Conservation (phyloP, 2,113 vertebrate species). For the Gambusia holbrooki region DNA sequence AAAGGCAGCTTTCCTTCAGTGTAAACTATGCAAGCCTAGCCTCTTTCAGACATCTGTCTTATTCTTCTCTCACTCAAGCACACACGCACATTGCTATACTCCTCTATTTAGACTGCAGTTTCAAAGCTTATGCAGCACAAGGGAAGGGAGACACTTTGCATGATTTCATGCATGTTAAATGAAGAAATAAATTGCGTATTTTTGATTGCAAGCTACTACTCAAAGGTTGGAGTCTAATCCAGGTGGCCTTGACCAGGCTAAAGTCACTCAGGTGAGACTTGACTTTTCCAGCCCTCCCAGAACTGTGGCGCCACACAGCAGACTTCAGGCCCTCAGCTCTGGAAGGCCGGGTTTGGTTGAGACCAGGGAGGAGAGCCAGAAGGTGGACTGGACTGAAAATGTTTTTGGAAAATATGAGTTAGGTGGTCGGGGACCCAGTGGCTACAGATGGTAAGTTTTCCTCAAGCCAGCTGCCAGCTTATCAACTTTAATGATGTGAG, state of each 20-base stretch:
- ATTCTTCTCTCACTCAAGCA: constrained; percentile 1
- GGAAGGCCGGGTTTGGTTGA: constrained; percentile 3
- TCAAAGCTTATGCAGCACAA: constrained; percentile 33
- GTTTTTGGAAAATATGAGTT: constrained; percentile 69
- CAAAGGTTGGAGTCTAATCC: not conserved
- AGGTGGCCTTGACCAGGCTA: constrained; percentile 14
- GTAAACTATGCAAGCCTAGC: constrained; percentile 49
- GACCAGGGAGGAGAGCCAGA: constrained; percentile 24
- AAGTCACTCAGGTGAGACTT: constrained; percentile 44
- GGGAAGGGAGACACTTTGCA: not conserved
- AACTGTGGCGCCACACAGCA: constrained; percentile 25
- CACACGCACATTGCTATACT: constrained; percentile 7
- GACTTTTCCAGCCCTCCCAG: constrained; percentile 27
- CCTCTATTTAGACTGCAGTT: constrained; percentile 45
- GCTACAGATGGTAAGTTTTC: constrained; percentile 63
- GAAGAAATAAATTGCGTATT: not conserved
- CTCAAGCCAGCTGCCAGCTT: constrained; percentile 66
- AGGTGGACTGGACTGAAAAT: constrained; percentile 31
- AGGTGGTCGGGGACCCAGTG: constrained; percentile 60
- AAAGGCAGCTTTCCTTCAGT: constrained; percentile 47
- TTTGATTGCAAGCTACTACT: not conserved
- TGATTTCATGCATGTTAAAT: constrained; percentile 2
- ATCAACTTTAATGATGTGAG: constrained; percentile 68
- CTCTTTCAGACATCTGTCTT: constrained; percentile 63
- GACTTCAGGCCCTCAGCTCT: constrained; percentile 13